Percentiles rank a stretch among this genome's conserved stretches.
Conservation (phyloP, 2,888 invertebrate species). For the Athetis lepigone region DNA sequence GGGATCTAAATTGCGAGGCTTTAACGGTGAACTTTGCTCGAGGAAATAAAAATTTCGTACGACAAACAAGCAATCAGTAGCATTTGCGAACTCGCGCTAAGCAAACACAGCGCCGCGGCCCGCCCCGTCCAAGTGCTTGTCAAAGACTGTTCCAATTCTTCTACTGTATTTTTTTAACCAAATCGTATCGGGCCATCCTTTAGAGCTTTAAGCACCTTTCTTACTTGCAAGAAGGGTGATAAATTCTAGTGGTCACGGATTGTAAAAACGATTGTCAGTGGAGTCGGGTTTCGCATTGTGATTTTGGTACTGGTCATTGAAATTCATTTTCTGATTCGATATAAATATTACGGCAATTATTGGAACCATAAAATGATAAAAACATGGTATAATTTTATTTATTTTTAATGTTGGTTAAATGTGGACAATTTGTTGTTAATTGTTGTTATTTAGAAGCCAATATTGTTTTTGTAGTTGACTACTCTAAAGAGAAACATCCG, state of each 20-base stretch:
- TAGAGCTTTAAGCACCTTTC: constrained; percentile 65
- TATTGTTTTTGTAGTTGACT: too few relatives aligned
- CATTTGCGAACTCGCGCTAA: constrained; percentile 84
- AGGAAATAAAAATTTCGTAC: constrained; percentile 83
- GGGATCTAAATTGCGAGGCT: constrained; percentile 71
- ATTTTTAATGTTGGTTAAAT: too few relatives aligned
- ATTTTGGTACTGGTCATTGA: too few relatives aligned
- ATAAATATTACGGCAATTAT: too few relatives aligned
- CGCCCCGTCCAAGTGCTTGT: constrained; percentile 75
- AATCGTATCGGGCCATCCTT: constrained; percentile 68
- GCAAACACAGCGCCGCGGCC: constrained; percentile 77
- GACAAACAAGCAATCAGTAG: constrained; percentile 88
- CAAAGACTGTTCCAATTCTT: constrained; percentile 81
- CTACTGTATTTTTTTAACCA: constrained; percentile 76
- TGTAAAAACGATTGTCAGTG: not conserved
- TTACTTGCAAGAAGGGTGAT: constrained; percentile 52
- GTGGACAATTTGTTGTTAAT: too few relatives aligned
- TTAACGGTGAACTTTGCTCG: constrained; percentile 71
- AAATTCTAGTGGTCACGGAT: constrained; percentile 13
- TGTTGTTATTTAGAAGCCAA: too few relatives aligned
- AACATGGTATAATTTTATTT: too few relatives aligned
- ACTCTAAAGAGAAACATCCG: too few relatives aligned
- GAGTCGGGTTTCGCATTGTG: too few relatives aligned
- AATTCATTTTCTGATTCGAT: too few relatives aligned
- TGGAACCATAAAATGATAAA: too few relatives aligned